phyloP scores from a whole-genome alignment of 2,113 vertebrate genomes.

The Gallinago paraguaiae region DNA sequence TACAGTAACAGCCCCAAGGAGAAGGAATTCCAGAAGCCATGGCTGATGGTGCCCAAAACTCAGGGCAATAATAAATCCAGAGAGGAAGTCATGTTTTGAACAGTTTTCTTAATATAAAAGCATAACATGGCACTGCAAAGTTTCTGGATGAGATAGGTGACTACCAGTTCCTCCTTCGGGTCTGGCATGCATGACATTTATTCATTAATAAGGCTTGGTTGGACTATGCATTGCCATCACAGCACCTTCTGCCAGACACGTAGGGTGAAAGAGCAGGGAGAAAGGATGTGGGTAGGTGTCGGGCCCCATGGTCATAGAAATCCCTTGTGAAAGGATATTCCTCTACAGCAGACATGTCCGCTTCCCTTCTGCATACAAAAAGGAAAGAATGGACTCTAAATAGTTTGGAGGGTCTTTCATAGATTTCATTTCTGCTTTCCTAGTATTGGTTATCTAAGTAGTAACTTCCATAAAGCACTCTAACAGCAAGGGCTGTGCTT shows the following conservation, averaged over 20 bases:
- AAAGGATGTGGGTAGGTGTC: neutral
- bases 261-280: neutral
- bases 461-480: neutral
- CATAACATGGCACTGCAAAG: neutral
- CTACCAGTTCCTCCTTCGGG: neutral
- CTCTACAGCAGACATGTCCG: neutral
- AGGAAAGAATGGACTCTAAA: neutral
- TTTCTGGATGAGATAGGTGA: neutral
- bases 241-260: neutral
- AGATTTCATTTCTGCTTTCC: neutral
- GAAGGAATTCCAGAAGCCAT: neutral
- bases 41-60: neutral
- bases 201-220: neutral
- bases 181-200: neutral
- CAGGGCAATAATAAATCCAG: neutral
- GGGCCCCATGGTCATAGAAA: neutral
- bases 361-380: neutral
- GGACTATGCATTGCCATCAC: neutral
- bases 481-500: neutral
- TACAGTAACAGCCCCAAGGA: neutral
- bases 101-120: neutral
- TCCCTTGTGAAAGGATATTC: neutral
- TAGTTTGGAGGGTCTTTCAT: neutral
- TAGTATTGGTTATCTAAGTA: neutral
- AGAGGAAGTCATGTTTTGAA: neutral